A percentile compares a stretch with the other conserved stretches of the same genome.
Evolutionary conservation across 1,140 invertebrate species (phyloP).

Genomic region (Nilaparvata lugens): DNA sequence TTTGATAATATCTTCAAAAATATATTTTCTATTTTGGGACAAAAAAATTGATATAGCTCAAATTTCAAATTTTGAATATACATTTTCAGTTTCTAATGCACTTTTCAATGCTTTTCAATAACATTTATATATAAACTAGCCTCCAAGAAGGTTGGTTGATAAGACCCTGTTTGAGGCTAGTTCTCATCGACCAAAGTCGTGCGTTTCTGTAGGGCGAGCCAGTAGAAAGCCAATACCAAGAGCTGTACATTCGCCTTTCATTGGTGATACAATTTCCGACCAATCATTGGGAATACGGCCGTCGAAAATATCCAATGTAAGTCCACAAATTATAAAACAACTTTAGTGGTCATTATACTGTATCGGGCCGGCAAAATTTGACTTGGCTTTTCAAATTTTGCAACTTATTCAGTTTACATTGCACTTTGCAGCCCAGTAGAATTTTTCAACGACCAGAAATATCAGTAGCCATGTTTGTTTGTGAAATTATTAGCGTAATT

Average conservation of each 20-base stretch:
- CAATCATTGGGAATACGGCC: conserved; percentile 56
- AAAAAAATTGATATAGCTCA: no score
- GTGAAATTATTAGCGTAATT: background rate
- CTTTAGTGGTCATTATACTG: conserved; percentile 35
- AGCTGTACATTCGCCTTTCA: conserved; percentile 41
- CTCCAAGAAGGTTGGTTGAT: no score
- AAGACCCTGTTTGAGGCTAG: conserved; percentile 11
- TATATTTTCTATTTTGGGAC: no score
- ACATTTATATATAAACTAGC: no score
- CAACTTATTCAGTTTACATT: conserved; percentile 1
- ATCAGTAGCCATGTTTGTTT: conserved; percentile 12
- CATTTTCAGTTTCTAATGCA: no score
- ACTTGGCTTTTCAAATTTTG: background rate
- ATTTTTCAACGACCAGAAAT: background rate
- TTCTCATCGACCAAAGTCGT: conserved; percentile 15
- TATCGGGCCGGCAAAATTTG: conserved; percentile 27
- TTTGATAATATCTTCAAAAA: no score
- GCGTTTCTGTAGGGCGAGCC: conserved; percentile 13
- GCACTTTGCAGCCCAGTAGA: conserved; percentile 16
- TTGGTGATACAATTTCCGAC: conserved; percentile 56
- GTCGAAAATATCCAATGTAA: conserved; percentile 67
- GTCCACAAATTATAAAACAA: conserved; percentile 55
- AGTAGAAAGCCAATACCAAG: conserved; percentile 16
- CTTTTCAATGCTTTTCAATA: no score
- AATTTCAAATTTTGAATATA: no score